Evolutionary conservation across 2,797 vertebrate genomes (phyloP), one percentile per base, ranked within the genome.

Genomic region (Cryptoprocta ferox): DNA sequence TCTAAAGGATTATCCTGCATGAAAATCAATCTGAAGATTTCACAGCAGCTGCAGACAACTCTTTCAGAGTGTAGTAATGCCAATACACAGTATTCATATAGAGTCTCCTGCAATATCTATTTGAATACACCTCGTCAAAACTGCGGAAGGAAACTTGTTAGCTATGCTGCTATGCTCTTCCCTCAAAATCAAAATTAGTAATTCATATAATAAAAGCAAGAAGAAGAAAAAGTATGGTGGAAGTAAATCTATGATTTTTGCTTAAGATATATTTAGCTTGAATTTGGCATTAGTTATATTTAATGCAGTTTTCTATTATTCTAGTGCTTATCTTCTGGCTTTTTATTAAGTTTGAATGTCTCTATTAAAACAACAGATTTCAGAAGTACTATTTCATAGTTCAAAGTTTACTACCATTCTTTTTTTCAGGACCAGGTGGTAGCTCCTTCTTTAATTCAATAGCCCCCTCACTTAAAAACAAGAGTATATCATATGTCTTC

Each of bases 11-110:
- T 89, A 85, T 90, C 53, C 79, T 79, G 68, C 92, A 95, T 71
- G 92, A 95, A 98, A 97, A 94, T 16, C 0, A 0, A 63, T 80
- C 76, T 92, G 88, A 97, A 97, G 93, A 81, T 92, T 93, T 96
- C 96, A 94, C 63, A 94, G 88, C 48, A 82, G 89, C 48, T 90
- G 28, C 35, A 93, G 59, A 78, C 53, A 97, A 73, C 24, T 56
- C 92, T 93, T 86, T 93, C 83, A 97, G 89, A 84, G 92, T 42
- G 18, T 42, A 95, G 96, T 90, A 91, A 95, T 80, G 53, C 7
- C 3, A 83, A 1, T 39, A n/a, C 18, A 24, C 50, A 59, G 37
- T n/a, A 35, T 59, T 97, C 89, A 1, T 35, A 50, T 18, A n/a
- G 6, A 63, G 79, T 53, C 7, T 92, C 35, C 32, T 10, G 35